Conservation (phyloP, 2,797 vertebrate species). For the Setipinna tenuifilis region DNA sequence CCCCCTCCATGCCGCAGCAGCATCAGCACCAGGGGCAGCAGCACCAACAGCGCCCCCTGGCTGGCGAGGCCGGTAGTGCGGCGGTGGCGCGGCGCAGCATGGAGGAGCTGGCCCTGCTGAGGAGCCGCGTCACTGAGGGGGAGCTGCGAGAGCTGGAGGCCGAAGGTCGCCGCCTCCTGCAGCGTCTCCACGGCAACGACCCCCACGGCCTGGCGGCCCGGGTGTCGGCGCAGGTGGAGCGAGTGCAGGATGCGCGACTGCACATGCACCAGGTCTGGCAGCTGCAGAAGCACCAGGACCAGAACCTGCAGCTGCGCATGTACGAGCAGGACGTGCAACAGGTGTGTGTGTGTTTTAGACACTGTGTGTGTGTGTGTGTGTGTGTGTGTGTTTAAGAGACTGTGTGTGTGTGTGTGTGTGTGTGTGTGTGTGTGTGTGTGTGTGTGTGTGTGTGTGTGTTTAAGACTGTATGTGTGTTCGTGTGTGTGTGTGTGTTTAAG, state of each 20-base stretch:
- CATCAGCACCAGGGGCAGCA: constrained; percentile 88
- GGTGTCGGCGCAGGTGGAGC: constrained; percentile 91
- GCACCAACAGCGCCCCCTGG: constrained; percentile 92
- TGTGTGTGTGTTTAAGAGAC: constrained; percentile 25
- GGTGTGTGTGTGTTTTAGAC: constrained; percentile 67
- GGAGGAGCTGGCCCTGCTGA: constrained; percentile 91
- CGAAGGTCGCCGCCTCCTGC: constrained; percentile 92
- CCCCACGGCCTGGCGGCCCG: constrained; percentile 90
- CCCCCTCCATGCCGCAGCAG: constrained; percentile 64
- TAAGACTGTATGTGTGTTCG: not conserved
- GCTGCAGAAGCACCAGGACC: constrained; percentile 90
- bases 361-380: too few species aligned
- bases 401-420: not conserved
- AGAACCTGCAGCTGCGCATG: constrained; percentile 95
- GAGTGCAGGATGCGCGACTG: constrained; percentile 90
- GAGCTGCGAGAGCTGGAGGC: constrained; percentile 94
- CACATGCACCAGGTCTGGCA: constrained; percentile 98
- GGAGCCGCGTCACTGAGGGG: constrained; percentile 94
- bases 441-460: too few species aligned
- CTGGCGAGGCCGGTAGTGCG: constrained; percentile 64
- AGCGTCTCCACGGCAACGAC: constrained; percentile 91
- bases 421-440: not conserved
- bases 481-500: not conserved
- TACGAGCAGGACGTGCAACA: constrained; percentile 98
- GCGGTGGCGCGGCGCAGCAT: constrained; percentile 86